phyloP scores from a whole-genome alignment of 2,113 vertebrate species.

The Silurus glanis region DNA sequence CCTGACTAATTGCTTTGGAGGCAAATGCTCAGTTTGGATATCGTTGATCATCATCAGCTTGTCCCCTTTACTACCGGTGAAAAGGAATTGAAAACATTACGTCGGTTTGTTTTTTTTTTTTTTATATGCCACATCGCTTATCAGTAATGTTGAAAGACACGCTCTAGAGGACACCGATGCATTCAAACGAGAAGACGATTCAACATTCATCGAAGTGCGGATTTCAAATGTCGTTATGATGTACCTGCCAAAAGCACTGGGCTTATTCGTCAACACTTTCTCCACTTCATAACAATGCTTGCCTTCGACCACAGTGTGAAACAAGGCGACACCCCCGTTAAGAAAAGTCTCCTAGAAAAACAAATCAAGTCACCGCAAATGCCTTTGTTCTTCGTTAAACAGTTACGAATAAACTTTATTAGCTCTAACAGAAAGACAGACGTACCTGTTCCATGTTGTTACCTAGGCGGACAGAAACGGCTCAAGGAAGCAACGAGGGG shows the following conservation, averaged over 20 bases:
- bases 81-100: not conserved
- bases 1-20: conserved; percentile 63
- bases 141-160: not conserved
- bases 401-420: not conserved
- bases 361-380: not conserved
- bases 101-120: no score
- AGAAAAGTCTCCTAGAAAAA: conserved; percentile 54
- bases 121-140: not conserved
- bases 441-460: conserved; percentile 28
- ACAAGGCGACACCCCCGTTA: conserved; percentile 62
- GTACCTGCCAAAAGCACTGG: conserved; percentile 62
- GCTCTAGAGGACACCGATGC: not conserved
- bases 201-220: no score
- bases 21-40: conserved; percentile 55
- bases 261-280: conserved; percentile 60
- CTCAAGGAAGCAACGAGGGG: not conserved
- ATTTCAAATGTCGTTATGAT: not conserved
- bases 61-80: conserved; percentile 66
- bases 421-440: not conserved
- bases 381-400: not conserved
- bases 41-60: conserved; percentile 66
- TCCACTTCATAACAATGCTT: conserved; percentile 71
- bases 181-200: no score
- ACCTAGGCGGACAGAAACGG: not conserved
- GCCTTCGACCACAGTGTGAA: conserved; percentile 62